Base-by-base conservation (phyloP, 1,140 invertebrate species). In the Ruditapes philippinarum region DNA sequence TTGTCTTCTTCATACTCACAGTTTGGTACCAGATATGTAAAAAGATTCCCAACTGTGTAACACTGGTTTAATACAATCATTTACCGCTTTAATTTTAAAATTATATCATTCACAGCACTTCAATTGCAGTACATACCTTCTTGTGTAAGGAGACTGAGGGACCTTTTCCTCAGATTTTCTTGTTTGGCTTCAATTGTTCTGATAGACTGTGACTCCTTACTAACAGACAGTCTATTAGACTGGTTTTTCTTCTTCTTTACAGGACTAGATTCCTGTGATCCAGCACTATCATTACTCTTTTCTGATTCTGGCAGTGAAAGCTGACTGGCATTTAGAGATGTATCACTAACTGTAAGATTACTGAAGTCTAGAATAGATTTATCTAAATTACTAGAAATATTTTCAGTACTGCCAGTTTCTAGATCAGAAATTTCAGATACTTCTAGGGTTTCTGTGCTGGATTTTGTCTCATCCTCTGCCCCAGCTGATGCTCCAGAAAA, bases 141-240 rank as follows among this genome's bases (percentile, higher is more conserved):
- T 45, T 2, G 12, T 36, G 60, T 3, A 7, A 73, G 51, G 7
- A 89, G 49, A 70, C 62, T 82, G 17, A 84, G 54, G 19, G 60
- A 62, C 45, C 54, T 84, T 82, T 86, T 92, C 62, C 88, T 82
- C 49, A 93, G 51, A 49, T 92, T 92, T 57, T 91, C 90, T 60
- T 93, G 91, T 68, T 91, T 92, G 51, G 89, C 85, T 45, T 92
- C 74, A 45, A 93, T 90, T 1, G 91, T 93, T 60, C 91, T 76
- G 25, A 93, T 79, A 38, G 91, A 91, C 84, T 88, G 88, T 12
- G 89, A 80, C 54, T 90, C 84, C 65, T 82, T 90, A 68, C 84
- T 90, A 14, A 87, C 89, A 28, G 76, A 73, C 36, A 49, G 45
- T 84, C 68, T 78, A 57, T 42, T 25, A 54, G 84, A 38, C 62